These are phyloP conservation scores for Hecatera dysodea DNA, from an alignment of 2,888 invertebrate species.

Conservation along the genomic window DNA sequence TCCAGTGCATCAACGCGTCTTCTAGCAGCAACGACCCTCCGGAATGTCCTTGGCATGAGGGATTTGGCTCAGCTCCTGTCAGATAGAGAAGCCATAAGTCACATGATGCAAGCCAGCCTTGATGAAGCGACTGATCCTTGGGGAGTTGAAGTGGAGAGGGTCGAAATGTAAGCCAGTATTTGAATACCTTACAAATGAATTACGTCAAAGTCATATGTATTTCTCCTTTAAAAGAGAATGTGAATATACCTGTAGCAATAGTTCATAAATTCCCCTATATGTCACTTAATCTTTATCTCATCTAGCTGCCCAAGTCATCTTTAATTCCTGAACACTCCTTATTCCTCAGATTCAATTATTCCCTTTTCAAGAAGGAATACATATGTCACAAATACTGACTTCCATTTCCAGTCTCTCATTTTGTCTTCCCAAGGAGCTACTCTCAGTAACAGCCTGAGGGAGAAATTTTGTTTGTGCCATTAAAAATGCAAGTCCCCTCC, in stretches of 20 bases:
- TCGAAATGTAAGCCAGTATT: constrained; percentile 95
- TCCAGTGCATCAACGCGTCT: constrained; percentile 95
- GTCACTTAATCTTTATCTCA: neutral
- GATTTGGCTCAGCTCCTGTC: constrained; percentile 97
- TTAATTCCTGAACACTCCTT: constrained; percentile 15
- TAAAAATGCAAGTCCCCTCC: neutral
- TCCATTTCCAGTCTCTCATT: constrained; percentile 58
- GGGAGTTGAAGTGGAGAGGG: constrained; percentile 98
- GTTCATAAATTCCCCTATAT: neutral
- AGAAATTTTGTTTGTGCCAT: neutral
- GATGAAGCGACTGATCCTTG: constrained; percentile 97
- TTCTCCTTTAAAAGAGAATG: constrained; percentile 55
- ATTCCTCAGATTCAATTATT: constrained; percentile 24
- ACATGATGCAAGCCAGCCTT: constrained; percentile 96
- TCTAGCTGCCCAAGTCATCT: constrained; percentile 5
- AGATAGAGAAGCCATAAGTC: constrained; percentile 97
- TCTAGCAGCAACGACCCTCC: constrained; percentile 95
- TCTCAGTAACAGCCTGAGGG: constrained; percentile 36
- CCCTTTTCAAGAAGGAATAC: constrained; percentile 60
- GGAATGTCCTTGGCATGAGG: constrained; percentile 97
- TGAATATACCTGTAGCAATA: constrained; percentile 17
- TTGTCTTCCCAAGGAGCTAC: constrained; percentile 50
- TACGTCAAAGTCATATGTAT: constrained; percentile 49
- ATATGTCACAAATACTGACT: constrained; percentile 64
- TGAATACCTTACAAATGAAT: constrained; percentile 42